Conservation (phyloP, 1,140 invertebrate species). For the Ips typographus region DNA sequence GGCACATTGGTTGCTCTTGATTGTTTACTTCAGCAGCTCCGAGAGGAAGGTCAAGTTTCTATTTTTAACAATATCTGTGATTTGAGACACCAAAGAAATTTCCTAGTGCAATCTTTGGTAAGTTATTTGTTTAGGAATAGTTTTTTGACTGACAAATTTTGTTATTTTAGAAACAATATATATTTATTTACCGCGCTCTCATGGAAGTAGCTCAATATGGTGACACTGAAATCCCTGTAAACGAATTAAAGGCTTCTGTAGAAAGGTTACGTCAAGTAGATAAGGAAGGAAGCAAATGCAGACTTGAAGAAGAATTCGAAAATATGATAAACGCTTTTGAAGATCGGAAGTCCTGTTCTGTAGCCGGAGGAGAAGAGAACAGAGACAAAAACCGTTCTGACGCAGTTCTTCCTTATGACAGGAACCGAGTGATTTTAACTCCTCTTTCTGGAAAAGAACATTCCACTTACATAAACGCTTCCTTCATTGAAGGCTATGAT, state of each 20-base stretch:
- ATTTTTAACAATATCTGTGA: constrained; percentile 91
- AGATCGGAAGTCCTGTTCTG: constrained; percentile 76
- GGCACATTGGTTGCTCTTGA: constrained; percentile 90
- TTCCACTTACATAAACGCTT: constrained; percentile 96
- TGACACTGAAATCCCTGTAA: constrained; percentile 82
- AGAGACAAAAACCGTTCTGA: constrained; percentile 84
- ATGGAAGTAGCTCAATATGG: constrained; percentile 93
- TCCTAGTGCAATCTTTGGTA: constrained; percentile 88
- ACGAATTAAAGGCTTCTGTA: constrained; percentile 67
- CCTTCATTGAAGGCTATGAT: constrained; percentile 95
- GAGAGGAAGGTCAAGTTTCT: constrained; percentile 77
- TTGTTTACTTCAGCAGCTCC: constrained; percentile 80
- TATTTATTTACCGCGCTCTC: constrained; percentile 93
- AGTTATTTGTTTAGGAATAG: constrained; percentile 43
- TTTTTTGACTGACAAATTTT: constrained; percentile 31
- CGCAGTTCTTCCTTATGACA: constrained; percentile 86
- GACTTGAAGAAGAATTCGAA: constrained; percentile 86
- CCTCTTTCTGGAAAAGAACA: constrained; percentile 81
- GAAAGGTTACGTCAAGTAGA: constrained; percentile 71
- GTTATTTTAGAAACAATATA: constrained; percentile 85
- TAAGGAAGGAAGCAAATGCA: constrained; percentile 63
- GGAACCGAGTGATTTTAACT: constrained; percentile 83
- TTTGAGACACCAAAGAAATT: constrained; percentile 85
- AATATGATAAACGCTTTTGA: constrained; percentile 80
- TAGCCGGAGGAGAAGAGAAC: constrained; percentile 82